Conservation (phyloP, 2,888 invertebrate genomes). For the Xanthorhoe designata region DNA sequence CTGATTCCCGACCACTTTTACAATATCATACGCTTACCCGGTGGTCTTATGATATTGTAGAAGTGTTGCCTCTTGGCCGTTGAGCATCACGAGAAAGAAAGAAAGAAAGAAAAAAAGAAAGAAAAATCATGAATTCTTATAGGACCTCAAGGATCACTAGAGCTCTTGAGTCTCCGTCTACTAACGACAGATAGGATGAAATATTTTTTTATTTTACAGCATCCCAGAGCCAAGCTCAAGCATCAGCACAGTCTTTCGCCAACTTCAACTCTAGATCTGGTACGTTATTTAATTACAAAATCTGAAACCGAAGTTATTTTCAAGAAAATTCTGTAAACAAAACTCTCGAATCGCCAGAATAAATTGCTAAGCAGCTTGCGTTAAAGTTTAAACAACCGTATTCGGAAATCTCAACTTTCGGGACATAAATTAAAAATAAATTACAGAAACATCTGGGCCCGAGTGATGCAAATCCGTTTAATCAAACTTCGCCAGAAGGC, state of each 20-base stretch:
- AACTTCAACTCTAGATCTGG: conserved; percentile 15
- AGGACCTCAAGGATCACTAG: no score
- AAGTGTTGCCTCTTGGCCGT: no score
- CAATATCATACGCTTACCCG: no score
- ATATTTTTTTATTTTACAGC: conserved; percentile 6
- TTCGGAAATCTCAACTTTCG: conserved; percentile 65
- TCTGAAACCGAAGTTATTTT: neutral
- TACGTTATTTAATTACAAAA: conserved; percentile 3
- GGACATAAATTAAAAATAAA: conserved; percentile 82
- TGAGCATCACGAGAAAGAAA: no score
- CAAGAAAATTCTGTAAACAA: conserved; percentile 9
- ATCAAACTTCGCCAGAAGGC: conserved; percentile 58
- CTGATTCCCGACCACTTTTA: no score
- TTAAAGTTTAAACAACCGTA: conserved; percentile 46
- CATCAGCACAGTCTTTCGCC: conserved; percentile 9
- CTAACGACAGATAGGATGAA: neutral
- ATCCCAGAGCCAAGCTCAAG: conserved; percentile 15
- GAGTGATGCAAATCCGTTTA: conserved; percentile 78
- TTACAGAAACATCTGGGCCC: conserved; percentile 73
- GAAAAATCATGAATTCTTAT: no score
- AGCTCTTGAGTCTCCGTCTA: neutral
- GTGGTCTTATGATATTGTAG: no score
- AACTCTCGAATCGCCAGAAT: conserved; percentile 14
- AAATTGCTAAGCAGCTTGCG: conserved; percentile 31
- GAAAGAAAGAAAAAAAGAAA: no score